Evolutionary conservation across 2,888 invertebrate species (phyloP).

Genomic region (Mactromeris polynyma): DNA sequence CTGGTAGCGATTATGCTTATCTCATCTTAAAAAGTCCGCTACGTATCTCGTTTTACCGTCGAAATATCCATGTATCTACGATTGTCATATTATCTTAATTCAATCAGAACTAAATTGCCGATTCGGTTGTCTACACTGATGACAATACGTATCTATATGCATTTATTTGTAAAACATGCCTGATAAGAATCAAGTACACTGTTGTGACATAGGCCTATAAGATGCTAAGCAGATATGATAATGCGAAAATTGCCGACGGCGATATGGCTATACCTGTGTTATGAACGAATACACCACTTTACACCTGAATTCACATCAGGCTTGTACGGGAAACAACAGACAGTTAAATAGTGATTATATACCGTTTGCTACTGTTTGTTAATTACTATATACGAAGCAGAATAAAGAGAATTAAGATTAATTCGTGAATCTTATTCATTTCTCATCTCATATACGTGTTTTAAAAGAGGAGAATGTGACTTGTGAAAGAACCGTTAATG

Average conservation of each 20-base stretch:
- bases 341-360: not conserved
- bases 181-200: not conserved
- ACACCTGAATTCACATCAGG: not conserved
- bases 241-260: not conserved
- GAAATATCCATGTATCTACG: not conserved
- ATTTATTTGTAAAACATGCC: not conserved
- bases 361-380: not conserved
- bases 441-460: not conserved
- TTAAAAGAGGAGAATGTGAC: not conserved
- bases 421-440: not conserved
- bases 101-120: not conserved
- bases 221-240: constrained; percentile 3
- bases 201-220: not conserved
- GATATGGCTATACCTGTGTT: not conserved
- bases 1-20: not conserved
- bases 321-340: not conserved
- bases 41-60: not conserved
- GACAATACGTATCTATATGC: not conserved
- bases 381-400: not conserved
- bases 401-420: not conserved
- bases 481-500: not conserved
- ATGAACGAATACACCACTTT: not conserved
- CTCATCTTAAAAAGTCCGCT: not conserved
- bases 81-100: not conserved
- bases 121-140: not conserved